These are phyloP conservation scores for Paraescarpia echinospica DNA, from an alignment of 1,140 invertebrate genomes.

Conservation along the genomic window DNA sequence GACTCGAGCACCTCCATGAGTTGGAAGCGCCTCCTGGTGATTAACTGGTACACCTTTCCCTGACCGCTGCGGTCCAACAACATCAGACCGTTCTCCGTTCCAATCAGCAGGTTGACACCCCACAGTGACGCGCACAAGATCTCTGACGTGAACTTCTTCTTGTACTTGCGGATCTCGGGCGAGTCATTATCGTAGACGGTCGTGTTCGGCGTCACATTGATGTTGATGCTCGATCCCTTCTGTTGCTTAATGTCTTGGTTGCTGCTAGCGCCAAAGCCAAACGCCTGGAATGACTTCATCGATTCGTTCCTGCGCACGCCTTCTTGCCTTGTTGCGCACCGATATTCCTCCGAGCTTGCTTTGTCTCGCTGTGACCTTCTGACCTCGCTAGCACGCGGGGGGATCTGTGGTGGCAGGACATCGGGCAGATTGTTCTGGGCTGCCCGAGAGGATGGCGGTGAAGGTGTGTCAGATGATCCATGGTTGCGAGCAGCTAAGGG, in stretches of 20 bases:
- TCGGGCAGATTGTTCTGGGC: constrained; percentile 78
- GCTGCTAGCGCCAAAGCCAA: constrained; percentile 82
- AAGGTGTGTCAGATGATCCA: background rate
- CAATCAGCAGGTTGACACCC: constrained; percentile 98
- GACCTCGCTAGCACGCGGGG: constrained; percentile 62
- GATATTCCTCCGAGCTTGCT: constrained; percentile 88
- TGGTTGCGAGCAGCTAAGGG: background rate
- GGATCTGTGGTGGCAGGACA: constrained; percentile 73
- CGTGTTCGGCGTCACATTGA: constrained; percentile 96
- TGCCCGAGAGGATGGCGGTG: constrained; percentile 3
- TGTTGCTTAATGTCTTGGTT: constrained; percentile 37
- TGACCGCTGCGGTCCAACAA: constrained; percentile 91
- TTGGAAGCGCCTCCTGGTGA: constrained; percentile 94
- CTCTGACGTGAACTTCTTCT: constrained; percentile 95
- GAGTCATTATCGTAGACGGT: constrained; percentile 73
- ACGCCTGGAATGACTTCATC: constrained; percentile 91
- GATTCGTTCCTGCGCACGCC: constrained; percentile 52
- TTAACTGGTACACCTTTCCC: constrained; percentile 86
- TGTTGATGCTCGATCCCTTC: constrained; percentile 77
- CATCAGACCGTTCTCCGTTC: constrained; percentile 98
- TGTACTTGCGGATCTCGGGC: constrained; percentile 97
- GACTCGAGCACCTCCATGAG: constrained; percentile 99
- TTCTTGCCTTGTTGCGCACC: constrained; percentile 68
- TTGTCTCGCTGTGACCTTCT: constrained; percentile 76
- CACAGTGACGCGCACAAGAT: constrained; percentile 98